phyloP scores from a whole-genome alignment of 2,888 invertebrate species.

The Dichetophora obliterata region DNA sequence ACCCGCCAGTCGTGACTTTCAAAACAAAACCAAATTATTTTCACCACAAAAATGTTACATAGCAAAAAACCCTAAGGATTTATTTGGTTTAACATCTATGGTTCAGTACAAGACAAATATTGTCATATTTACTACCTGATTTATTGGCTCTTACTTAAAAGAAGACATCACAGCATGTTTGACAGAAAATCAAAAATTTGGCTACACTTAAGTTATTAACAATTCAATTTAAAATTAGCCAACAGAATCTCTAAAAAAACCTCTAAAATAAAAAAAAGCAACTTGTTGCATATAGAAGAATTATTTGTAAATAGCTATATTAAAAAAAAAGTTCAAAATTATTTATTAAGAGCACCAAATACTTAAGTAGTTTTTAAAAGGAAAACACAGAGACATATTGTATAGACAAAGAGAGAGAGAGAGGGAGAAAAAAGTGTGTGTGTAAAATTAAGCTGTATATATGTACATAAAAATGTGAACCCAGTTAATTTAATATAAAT shows the following conservation, averaged over 20 bases:
- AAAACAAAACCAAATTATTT: no score
- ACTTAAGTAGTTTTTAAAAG: conserved; percentile 18
- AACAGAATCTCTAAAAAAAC: neutral
- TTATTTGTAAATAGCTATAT: conserved; percentile 39
- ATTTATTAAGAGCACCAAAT: conserved; percentile 40
- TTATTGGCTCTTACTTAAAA: no score
- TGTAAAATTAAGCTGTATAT: conserved; percentile 40
- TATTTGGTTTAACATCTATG: no score
- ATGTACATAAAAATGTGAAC: conserved; percentile 35
- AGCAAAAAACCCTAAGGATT: no score
- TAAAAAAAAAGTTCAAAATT: conserved; percentile 51
- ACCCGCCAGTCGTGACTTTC: no score
- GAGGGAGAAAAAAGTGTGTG: no score
- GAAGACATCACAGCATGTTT: no score
- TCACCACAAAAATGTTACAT: no score
- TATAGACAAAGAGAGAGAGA: neutral
- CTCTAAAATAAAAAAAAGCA: neutral
- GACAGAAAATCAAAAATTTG: no score
- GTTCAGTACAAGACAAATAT: no score
- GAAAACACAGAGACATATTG: neutral
- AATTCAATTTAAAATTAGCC: neutral
- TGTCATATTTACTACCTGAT: no score
- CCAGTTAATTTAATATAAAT: conserved; percentile 3
- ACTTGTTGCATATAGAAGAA: conserved; percentile 34
- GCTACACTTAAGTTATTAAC: no score